A percentile compares a stretch with the other conserved stretches of the same genome.
Conservation (phyloP, 2,888 invertebrate genomes). For the Hypolimnas misippus region DNA sequence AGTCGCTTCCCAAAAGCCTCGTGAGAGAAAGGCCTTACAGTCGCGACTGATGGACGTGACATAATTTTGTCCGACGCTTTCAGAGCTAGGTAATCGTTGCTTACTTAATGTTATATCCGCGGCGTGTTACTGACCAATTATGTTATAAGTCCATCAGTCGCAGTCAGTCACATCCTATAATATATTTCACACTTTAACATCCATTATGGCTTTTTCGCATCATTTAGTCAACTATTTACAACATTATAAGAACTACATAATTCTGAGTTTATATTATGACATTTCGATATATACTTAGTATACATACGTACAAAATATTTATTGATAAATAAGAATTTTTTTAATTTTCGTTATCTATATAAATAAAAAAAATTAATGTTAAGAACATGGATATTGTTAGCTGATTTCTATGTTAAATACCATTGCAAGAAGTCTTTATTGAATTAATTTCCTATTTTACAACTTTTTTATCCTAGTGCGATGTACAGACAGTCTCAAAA, state of each 20-base stretch:
- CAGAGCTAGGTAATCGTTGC: no score
- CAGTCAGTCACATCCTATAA: no score
- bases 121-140: no score
- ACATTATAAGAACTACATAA: not conserved
- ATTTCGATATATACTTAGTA: not conserved
- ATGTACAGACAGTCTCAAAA: not conserved
- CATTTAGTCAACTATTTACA: slow-evolving; percentile 20
- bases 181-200: not conserved
- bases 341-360: not conserved
- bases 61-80: no score
- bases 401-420: not conserved
- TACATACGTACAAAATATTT: not conserved
- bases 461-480: not conserved
- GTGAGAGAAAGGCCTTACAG: no score
- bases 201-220: slow-evolving; percentile 18
- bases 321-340: not conserved
- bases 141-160: no score
- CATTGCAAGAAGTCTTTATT: not conserved
- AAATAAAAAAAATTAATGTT: no score
- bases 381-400: not conserved
- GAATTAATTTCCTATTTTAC: not conserved
- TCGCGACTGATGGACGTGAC: no score
- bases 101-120: no score
- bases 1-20: no score
- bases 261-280: not conserved